Percentiles rank a stretch among this genome's conserved stretches.
Conservation (phyloP, 1,140 invertebrate genomes). For the Pinna nobilis region DNA sequence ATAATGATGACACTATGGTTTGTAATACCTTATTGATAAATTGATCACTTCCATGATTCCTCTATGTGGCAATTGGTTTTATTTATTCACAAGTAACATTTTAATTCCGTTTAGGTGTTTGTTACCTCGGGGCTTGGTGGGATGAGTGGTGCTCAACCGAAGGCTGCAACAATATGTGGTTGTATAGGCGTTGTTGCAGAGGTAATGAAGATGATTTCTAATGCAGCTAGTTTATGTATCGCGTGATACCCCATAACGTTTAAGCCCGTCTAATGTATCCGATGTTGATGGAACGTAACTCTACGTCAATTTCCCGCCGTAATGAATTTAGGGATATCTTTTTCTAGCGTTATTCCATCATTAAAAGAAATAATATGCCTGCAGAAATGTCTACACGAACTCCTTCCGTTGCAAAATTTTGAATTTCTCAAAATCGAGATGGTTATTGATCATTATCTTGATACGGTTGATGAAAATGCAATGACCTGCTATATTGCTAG, state of each 20-base stretch:
- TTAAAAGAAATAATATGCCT: too few species aligned
- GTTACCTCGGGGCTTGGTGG: constrained; percentile 82
- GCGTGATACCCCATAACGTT: background rate
- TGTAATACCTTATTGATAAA: background rate
- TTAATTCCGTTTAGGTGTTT: constrained; percentile 75
- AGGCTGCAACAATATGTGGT: constrained; percentile 81
- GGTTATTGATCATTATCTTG: too few species aligned
- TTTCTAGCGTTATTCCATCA: too few species aligned
- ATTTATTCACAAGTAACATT: background rate
- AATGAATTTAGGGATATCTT: too few species aligned
- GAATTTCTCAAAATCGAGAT: too few species aligned
- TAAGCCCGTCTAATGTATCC: background rate
- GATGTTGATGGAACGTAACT: too few species aligned
- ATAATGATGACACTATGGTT: too few species aligned
- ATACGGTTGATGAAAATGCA: too few species aligned
- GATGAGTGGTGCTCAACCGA: constrained; percentile 84
- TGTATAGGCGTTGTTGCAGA: constrained; percentile 83
- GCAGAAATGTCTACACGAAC: too few species aligned
- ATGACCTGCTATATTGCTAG: too few species aligned
- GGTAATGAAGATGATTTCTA: constrained; percentile 70
- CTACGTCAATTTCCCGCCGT: too few species aligned
- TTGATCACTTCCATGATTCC: background rate
- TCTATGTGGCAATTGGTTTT: background rate
- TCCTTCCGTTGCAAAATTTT: too few species aligned
- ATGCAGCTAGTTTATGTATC: background rate